Evolutionary conservation across 2,797 vertebrate genomes (phyloP).

Genomic region (Chaetodon trifasciatus): DNA sequence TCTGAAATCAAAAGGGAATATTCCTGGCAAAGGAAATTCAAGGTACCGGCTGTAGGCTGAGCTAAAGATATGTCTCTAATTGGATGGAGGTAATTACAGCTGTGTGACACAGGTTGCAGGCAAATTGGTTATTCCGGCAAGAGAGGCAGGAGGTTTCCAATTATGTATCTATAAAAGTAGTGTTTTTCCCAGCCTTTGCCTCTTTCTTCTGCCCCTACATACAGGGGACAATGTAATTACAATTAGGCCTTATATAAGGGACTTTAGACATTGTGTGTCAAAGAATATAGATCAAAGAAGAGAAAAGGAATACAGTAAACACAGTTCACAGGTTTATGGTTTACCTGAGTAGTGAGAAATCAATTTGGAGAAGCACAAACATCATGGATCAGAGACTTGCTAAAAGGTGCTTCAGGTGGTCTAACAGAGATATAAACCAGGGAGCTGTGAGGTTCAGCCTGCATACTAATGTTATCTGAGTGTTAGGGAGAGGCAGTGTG

Average conservation of each 20-base stretch:
- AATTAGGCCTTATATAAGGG: constrained; percentile 16
- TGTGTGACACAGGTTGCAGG: constrained; percentile 60
- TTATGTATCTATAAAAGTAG: constrained; percentile 62
- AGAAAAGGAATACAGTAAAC: constrained; percentile 9
- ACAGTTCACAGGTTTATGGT: constrained; percentile 11
- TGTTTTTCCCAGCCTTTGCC: constrained; percentile 32
- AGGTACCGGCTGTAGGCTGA: constrained; percentile 43
- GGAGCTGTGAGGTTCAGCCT: constrained; percentile 33
- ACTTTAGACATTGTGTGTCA: constrained; percentile 5
- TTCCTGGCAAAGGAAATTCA: constrained; percentile 42
- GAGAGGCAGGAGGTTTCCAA: constrained; percentile 59
- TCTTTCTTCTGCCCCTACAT: constrained; percentile 22
- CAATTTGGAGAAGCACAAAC: constrained; percentile 38
- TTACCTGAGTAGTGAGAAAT: constrained; percentile 35
- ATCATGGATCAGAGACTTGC: constrained; percentile 36
- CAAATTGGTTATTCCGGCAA: constrained; percentile 64
- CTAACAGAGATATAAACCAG: constrained; percentile 42
- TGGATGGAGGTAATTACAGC: constrained; percentile 71
- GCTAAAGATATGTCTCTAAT: constrained; percentile 69
- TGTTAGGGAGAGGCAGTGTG: constrained; percentile 25
- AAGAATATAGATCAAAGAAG: constrained; percentile 9
- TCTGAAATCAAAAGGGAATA: constrained; percentile 50
- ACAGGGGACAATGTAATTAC: constrained; percentile 29
- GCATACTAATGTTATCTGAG: constrained; percentile 50
- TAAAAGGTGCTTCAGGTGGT: constrained; percentile 46